Evolutionary conservation across 2,797 vertebrate species (phyloP), one percentile per base, ranked within the genome.

Genomic region (Propithecus perrieri): DNA sequence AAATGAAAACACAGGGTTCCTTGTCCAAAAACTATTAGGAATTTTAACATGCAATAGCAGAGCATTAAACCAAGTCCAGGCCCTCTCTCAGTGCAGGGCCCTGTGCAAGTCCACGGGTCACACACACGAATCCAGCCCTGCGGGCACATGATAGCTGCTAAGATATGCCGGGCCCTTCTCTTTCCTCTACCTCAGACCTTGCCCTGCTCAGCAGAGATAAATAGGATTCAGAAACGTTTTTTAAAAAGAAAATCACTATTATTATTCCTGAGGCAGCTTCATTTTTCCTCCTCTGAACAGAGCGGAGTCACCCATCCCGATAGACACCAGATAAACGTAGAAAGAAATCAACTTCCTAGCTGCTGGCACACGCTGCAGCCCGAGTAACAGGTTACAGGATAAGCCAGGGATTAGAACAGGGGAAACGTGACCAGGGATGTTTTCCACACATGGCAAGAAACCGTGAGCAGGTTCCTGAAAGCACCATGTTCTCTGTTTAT

Each of bases 291-390:
- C 50, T 81, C 89, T 90, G 78, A 84, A 81, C 65, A 53, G 67
- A 89, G 38, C 46, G 53, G 35, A 61, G 59, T 93, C 84, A 85
- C 86, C 92, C 46, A 55, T 57, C 84, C 96, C 67, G 57, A 96
- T 55, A 96, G 89, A 78, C 75, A 85, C 50, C 72, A 92, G 93
- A 96, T 89, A 97, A 92, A 96, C 33, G 53, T 67, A 38, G 80
- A 94, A 67, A 94, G 85, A 97, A 97, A 95, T 88, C 92, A 95
- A 8, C 89, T 91, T 75, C 91, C 95, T 84, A 72, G 84, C 92
- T 90, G 84, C 86, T 28, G 53, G 78, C 33, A 24, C 78, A n/a
- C 1, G 14, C 67, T 87, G 17, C 18, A 30, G 46, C 61, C 35
- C 1, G 35, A 83, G 67, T 46, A 84, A 78, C 67, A 33, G 65